Base-by-base conservation (phyloP, 2,888 invertebrate species). In the Ophonus ardosiacus region DNA sequence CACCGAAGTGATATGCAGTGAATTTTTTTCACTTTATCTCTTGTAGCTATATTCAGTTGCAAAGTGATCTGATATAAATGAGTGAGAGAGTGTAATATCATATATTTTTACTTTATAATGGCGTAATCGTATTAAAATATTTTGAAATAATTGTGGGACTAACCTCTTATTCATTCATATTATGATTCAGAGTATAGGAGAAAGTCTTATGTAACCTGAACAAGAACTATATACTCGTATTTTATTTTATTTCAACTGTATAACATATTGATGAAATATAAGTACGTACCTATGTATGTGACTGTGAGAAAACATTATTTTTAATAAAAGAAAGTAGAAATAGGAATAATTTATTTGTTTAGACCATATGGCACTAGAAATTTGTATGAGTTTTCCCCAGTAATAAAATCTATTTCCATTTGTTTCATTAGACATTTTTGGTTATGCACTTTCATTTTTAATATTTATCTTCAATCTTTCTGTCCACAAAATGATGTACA, bases 291-390 rank as follows among this genome's bases (percentile, higher is more conserved):
- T n/a, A n/a, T n/a, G n/a, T 40, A 7, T 40, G 5, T 40, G 40
- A 7, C 40, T 40, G 40, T 40, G 40, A 40, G 40, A 40, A 40
- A 40, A 51, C 0, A 51, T 13, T 13, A 10, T 51, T 51, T 51
- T 51, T 51, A 51, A 8, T 4, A 13, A 10, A 51, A 51, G 43
- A 51, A 51, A 51, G 43, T 51, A 51, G 43, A 40, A 51, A 51
- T 51, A 51, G 10, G 43, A 51, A 51, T 51, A 51, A 51, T 51
- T 51, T 63, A 63, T 63, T 63, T 63, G 63, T 21, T 24, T 24
- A 63, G 21, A 63, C 71, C 71, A 74, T 40, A 74, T 74, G 71
- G 6, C 17, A 24, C 71, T 74, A 74, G 71, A 74, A 74, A 74
- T 68, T 68, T 68, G 17, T 40, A 74, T 17, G 13, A 43, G 71